Conservation (phyloP, 2,113 vertebrate genomes). For the Clarias magur region DNA sequence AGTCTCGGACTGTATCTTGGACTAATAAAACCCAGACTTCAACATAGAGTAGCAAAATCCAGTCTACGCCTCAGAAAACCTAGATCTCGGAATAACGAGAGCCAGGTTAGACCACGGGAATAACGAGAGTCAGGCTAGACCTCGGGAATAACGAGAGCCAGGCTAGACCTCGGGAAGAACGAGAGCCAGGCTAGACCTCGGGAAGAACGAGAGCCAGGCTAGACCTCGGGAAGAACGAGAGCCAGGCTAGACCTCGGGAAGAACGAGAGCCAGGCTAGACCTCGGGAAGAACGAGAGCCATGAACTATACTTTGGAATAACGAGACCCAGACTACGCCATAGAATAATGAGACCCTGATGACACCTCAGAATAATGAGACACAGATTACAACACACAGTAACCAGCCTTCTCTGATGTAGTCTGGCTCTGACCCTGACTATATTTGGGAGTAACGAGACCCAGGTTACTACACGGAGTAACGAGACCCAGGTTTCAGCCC, state of each 20-base stretch:
- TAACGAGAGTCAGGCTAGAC: too few relatives aligned
- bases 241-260: not conserved
- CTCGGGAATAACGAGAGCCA: too few relatives aligned
- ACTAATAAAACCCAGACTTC: not conserved
- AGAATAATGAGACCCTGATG: not conserved
- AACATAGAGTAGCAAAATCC: not conserved
- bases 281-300: not conserved
- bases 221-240: not conserved
- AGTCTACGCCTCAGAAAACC: not conserved
- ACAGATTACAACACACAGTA: not conserved
- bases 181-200: not conserved
- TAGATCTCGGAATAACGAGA: not conserved
- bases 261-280: not conserved
- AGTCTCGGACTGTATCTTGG: too few relatives aligned
- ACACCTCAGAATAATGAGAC: not conserved
- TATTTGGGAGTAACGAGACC: not conserved
- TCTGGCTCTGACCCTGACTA: too few relatives aligned
- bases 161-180: not conserved
- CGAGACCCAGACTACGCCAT: not conserved
- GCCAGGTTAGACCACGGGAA: not conserved
- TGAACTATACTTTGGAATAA: not conserved
- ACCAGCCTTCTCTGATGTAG: too few relatives aligned
- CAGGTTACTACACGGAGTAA: not conserved
- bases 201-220: not conserved
- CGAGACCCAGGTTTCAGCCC: not conserved